Base-by-base conservation (phyloP, 2,888 invertebrate genomes). In the Eupeodes latifasciatus region DNA sequence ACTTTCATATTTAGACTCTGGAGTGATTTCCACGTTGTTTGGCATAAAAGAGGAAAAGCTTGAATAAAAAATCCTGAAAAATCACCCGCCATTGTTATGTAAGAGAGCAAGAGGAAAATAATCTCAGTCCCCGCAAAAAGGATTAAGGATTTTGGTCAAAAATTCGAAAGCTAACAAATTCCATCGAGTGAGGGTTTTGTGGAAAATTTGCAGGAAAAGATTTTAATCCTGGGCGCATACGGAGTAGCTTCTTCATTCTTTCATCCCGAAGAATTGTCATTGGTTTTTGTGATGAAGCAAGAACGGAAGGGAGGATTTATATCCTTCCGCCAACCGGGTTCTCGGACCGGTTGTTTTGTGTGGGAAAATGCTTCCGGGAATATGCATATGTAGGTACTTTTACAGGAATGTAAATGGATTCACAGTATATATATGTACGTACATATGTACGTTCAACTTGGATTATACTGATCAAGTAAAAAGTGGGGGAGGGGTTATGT, bases 321-420 rank as follows among this genome's bases (percentile, higher is more conserved):
- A 12, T 71, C 34, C 62, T 59, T 57, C 53, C 40, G 40, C 40
- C 40, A 40, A 40, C 40, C 40, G 40, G 40, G 3, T 40, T 40
- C 40, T 5, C 5, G 40, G 40, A 40, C 40, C 71, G 66, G 51
- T 79, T 53, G 44, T 71, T 16, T 55, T 71, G 69, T 71, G 36
- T 71, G 59, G 62, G 76, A 71, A 76, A 79, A 82, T 80, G 80
- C 66, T 80, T 83, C 83, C 83, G 87, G 74, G 55, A 27, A 19
- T 14, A 34, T 14, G 27, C 10, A 67, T 14, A 51, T 27, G 27
- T 27, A 27, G 27, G 3, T 36, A 36, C 11, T 51, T 34, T 36
- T 3, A 47, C 44, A 47, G 40, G 57, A 36, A 71, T 83, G 66
- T 76, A 61, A 83, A 77, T 53, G 80, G 77, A 77, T 80, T 80